Evolutionary conservation across 2,113 vertebrate genomes (phyloP), one percentile per base, ranked within the genome.

Genomic region (Callipepla squamata): DNA sequence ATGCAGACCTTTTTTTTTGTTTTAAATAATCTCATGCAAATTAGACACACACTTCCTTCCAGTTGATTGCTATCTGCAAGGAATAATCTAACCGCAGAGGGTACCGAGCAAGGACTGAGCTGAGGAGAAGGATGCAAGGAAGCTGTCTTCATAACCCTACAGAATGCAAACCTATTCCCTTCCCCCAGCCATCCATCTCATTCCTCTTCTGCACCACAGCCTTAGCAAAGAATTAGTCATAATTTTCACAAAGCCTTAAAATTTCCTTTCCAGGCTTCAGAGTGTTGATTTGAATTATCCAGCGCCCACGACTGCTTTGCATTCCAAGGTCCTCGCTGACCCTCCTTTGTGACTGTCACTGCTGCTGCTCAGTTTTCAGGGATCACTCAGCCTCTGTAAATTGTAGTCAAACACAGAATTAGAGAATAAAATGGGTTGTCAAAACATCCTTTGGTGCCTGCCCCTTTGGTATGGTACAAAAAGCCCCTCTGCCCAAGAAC

Each of bases 21-120:
- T 98, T 98, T 98, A 98, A 98, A 98, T 98, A 98, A 98, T 98
- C 97, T 98, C 98, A 98, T 98, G 98, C 98, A 98, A 98, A 98
- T 98, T 98, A 98, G 98, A 98, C 97, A 98, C 98, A 98, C 95
- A 98, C 98, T 98, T 98, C 98, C 98, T 98, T 98, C 97, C 97
- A 98, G 97, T 98, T 98, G 98, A 98, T 98, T 98, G 98, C 98
- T 98, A 98, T 98, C 98, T 98, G 97, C 97, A 97, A 98, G 97
- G 97, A 98, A 97, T 98, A 98, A 98, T 98, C 98, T 98, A 98
- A 97, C 95, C 22, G 40, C 97, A 96, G 94, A 98, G 97, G 97
- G 96, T 96, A 97, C 96, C 13, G 95, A 95, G 95, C 96, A 97
- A 97, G 97, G 97, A 97, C 97, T 74, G 95, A 97, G 96, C 97